These are phyloP conservation scores for Atta cephalotes DNA, from an alignment of 1,140 invertebrate species.

Conservation along the genomic window DNA sequence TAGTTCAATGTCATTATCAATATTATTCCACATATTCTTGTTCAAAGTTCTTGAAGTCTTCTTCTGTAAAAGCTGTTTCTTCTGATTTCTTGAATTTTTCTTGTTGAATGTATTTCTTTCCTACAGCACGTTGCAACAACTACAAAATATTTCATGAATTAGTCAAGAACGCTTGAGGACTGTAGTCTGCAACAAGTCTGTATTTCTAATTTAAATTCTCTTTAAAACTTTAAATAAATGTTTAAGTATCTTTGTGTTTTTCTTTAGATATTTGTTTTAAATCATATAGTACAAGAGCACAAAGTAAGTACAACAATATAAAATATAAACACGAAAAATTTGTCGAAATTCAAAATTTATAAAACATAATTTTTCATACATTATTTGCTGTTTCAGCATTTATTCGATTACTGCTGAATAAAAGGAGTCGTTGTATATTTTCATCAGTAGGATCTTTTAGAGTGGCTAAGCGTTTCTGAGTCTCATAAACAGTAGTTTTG, in stretches of 20 bases:
- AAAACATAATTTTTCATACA: slow-evolving; percentile 65
- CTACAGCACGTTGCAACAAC: slow-evolving; percentile 74
- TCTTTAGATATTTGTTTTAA: neutral
- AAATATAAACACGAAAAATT: slow-evolving; percentile 16
- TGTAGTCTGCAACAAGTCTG: neutral
- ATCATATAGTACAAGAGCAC: neutral
- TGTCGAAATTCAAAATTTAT: neutral
- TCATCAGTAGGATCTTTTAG: slow-evolving; percentile 77
- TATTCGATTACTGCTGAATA: slow-evolving; percentile 72
- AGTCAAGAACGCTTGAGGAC: neutral
- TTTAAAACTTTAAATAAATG: neutral
- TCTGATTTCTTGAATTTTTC: slow-evolving; percentile 75
- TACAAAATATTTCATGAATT: slow-evolving; percentile 55
- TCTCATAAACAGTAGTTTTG: slow-evolving; percentile 77
- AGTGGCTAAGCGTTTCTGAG: slow-evolving; percentile 71
- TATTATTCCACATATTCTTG: slow-evolving; percentile 83
- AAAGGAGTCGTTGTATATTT: slow-evolving; percentile 79
- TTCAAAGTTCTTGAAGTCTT: slow-evolving; percentile 86
- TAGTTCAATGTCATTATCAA: slow-evolving; percentile 1
- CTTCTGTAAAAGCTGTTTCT: slow-evolving; percentile 85
- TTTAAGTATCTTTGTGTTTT: neutral
- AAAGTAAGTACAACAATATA: neutral
- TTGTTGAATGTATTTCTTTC: slow-evolving; percentile 65
- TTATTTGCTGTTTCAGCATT: slow-evolving; percentile 74
- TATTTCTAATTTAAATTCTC: neutral